Evolutionary conservation across 1,140 invertebrate species (phyloP).

Genomic region (Halyomorpha halys): DNA sequence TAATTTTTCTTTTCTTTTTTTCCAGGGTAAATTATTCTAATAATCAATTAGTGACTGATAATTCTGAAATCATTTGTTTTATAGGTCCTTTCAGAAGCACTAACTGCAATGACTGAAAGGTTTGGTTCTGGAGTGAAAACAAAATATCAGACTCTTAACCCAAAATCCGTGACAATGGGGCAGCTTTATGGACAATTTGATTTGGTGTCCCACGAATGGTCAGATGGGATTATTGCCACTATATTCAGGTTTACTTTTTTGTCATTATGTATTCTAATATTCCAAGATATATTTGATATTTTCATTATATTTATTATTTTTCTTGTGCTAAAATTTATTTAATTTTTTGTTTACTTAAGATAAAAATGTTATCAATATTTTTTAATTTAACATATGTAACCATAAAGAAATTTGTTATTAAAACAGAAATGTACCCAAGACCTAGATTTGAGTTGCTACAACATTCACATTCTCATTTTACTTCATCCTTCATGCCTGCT

Average conservation of each 20-base stretch:
- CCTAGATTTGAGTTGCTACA: too few species aligned
- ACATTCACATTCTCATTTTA: too few species aligned
- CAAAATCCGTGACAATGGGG: conserved; percentile 82
- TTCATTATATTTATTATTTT: too few species aligned
- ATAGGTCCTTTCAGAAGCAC: conserved; percentile 54
- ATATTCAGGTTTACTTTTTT: conserved; percentile 48
- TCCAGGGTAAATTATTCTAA: not conserved
- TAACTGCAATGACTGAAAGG: conserved; percentile 55
- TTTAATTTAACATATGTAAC: too few species aligned
- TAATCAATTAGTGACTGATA: not conserved
- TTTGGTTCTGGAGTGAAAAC: conserved; percentile 48
- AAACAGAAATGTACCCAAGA: too few species aligned
- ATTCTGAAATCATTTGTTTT: not conserved
- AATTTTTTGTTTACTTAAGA: too few species aligned
- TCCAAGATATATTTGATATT: too few species aligned
- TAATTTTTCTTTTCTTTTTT: not conserved
- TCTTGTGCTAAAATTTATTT: too few species aligned
- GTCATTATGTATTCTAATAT: too few species aligned
- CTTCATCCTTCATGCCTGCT: too few species aligned
- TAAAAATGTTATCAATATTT: too few species aligned
- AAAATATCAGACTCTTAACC: conserved; percentile 72
- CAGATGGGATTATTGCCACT: conserved; percentile 73
- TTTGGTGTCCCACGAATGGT: conserved; percentile 78
- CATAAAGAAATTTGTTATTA: too few species aligned
- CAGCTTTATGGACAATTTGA: conserved; percentile 87